Evolutionary conservation across 2,888 invertebrate species (phyloP).

Genomic region (Melieria crassipennis): DNA sequence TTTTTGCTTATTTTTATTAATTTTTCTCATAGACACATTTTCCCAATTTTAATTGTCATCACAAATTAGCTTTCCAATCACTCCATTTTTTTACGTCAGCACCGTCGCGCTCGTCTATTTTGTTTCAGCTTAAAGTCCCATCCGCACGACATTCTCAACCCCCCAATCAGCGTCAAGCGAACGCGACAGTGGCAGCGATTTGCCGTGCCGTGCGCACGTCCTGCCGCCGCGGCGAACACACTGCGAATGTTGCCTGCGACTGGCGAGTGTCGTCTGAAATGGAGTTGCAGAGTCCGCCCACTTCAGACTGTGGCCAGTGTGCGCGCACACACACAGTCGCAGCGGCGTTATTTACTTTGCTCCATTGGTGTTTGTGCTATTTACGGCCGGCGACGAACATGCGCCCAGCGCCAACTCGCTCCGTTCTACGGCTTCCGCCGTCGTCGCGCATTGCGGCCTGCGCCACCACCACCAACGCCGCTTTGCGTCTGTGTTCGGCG

Average conservation of each 20-base stretch:
- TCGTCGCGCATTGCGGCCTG: conserved; percentile 20
- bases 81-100: too few relatives aligned
- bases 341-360: conserved; percentile 9
- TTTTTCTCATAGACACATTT: too few relatives aligned
- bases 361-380: conserved; percentile 25
- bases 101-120: too few relatives aligned
- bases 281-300: conserved; percentile 38
- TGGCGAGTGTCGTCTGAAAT: conserved; percentile 12
- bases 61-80: too few relatives aligned
- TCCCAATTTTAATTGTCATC: too few relatives aligned
- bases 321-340: neutral
- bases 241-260: conserved; percentile 21
- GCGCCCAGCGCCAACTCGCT: conserved; percentile 22
- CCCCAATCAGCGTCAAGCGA: too few relatives aligned
- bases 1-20: too few relatives aligned
- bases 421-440: conserved; percentile 16
- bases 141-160: too few relatives aligned
- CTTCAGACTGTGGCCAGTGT: conserved; percentile 8
- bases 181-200: too few relatives aligned
- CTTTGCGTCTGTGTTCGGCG: neutral
- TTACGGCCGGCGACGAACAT: conserved; percentile 23
- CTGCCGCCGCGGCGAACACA: conserved; percentile 4
- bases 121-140: too few relatives aligned
- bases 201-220: conserved; percentile 11
- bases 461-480: too few relatives aligned